Evolutionary conservation across 2,797 vertebrate genomes (phyloP), one percentile per base, ranked within the genome.

Genomic region (Carduelis carduelis): DNA sequence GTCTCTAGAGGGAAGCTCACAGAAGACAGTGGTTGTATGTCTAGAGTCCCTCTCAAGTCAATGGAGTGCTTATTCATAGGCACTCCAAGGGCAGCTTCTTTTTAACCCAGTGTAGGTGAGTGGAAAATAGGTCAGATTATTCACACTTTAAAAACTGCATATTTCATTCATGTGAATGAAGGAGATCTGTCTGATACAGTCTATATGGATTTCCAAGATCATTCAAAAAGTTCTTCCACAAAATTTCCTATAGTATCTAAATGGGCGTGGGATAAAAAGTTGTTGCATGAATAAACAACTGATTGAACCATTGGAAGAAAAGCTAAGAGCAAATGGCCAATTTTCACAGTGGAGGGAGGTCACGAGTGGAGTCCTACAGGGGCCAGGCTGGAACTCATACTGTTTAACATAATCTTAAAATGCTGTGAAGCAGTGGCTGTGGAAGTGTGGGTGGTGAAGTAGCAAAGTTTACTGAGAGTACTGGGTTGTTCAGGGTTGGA

Each of bases 251-350:
- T 82, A 83, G 57, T 52, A 63, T 55, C 55, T 81, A 84, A 95
- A 79, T 46, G 57, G n/a, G 7, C 35, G 14, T 60, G 37, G 77
- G 59, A 91, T 82, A 85, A 88, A 93, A 93, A 79, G 65, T 90
- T 22, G 4, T 56, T 95, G 47, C 55, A 82, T 87, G 55, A 96
- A 90, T 95, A 93, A 97, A 90, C 69, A 94, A 93, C 87, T 90
- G 50, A 83, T 90, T 68, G 91, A 95, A 93, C 5, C 34, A 59
- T 46, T 84, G 91, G 66, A 95, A 93, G 78, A 91, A 91, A 85
- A 32, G 44, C 12, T 70, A 55, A 69, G 74, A 87, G 66, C 59
- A 93, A 95, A 80, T 76, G 88, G 87, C 32, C 39, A 76, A 52
- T 95, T 93, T 95, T 94, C 83, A 79, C 69, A 90, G 87, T 5